Conservation (phyloP, 2,113 vertebrate genomes). For the Oncorhynchus nerka region DNA sequence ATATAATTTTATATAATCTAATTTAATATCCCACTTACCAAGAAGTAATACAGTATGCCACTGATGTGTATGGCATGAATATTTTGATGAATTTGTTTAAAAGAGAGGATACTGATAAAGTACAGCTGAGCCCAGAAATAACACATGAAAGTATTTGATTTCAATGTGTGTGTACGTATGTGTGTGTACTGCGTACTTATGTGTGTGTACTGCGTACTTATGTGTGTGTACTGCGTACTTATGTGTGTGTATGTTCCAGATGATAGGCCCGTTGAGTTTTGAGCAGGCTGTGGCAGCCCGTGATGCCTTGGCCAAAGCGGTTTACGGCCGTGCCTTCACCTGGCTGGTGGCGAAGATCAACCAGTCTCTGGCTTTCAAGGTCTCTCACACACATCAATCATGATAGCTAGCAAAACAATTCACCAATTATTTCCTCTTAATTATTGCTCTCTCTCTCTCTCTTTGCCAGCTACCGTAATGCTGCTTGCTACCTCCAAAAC, state of each 20-base stretch:
- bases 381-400: slow-evolving; percentile 43
- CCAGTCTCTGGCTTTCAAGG: slow-evolving; percentile 89
- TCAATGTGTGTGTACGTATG: neutral
- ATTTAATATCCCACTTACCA: no score
- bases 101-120: no score
- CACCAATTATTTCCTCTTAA: neutral
- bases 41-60: no score
- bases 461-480: neutral
- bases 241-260: slow-evolving; percentile 67
- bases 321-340: slow-evolving; percentile 92
- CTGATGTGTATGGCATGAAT: neutral
- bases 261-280: slow-evolving; percentile 88
- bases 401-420: neutral
- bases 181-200: neutral
- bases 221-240: neutral
- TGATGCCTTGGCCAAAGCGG: slow-evolving; percentile 88
- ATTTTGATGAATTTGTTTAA: no score
- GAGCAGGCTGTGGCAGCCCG: slow-evolving; percentile 90
- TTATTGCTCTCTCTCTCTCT: neutral
- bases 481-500: neutral
- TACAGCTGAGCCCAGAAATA: no score
- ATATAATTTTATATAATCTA: no score
- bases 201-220: no score
- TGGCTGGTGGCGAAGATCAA: slow-evolving; percentile 96
- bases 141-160: no score